phyloP scores from a whole-genome alignment of 2,797 vertebrate species.

The Coilia nasus region DNA sequence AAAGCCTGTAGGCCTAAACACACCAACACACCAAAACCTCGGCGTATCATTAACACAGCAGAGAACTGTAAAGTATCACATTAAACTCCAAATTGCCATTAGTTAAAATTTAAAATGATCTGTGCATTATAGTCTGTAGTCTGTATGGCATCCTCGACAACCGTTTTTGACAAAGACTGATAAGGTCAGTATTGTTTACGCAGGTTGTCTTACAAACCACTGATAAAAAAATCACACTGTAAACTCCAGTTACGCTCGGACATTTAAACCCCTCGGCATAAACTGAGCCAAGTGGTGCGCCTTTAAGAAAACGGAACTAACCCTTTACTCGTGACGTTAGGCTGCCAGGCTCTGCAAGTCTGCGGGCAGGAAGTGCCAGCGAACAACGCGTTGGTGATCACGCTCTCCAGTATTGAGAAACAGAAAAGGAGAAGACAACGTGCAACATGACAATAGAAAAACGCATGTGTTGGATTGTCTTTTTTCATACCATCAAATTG shows the following conservation, averaged over 20 bases:
- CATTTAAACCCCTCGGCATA: background rate
- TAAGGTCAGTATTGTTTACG: background rate
- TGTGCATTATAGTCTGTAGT: no score
- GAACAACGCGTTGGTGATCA: conserved; percentile 63
- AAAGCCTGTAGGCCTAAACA: no score
- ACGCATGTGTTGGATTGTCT: conserved; percentile 24
- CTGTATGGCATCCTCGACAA: no score
- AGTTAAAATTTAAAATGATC: no score
- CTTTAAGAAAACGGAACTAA: conserved; percentile 76
- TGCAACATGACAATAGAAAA: conserved; percentile 43
- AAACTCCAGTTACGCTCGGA: background rate
- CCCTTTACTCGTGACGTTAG: conserved; percentile 60
- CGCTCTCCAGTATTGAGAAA: conserved; percentile 65
- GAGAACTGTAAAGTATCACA: background rate
- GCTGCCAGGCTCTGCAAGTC: conserved; percentile 60
- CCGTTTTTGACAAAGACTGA: no score
- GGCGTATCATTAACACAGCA: background rate
- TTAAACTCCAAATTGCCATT: background rate
- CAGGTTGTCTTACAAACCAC: background rate
- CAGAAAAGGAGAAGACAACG: conserved; percentile 63
- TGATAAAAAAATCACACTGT: background rate
- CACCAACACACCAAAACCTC: no score
- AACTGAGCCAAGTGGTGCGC: conserved; percentile 47
- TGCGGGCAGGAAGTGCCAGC: conserved; percentile 77
- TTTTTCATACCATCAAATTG: conserved; percentile 25